Conservation (phyloP, 2,888 invertebrate species). For the Chironomus tentans region DNA sequence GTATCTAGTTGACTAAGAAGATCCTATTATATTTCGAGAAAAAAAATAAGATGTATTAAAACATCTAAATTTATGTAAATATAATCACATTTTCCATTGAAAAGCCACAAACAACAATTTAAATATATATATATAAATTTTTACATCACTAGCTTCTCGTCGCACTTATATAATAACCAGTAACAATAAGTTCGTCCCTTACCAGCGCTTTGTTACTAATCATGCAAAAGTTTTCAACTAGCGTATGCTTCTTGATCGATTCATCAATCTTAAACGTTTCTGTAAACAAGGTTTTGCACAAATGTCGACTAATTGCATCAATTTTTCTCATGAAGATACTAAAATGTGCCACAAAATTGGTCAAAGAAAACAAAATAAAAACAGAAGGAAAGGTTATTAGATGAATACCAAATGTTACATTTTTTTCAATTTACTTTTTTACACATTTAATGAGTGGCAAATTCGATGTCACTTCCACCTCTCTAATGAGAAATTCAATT, state of each 20-base stretch:
- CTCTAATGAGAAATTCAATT: conserved; percentile 14
- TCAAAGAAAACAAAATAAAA: background rate
- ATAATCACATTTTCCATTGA: too few species aligned
- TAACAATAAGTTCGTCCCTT: too few species aligned
- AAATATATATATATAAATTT: too few species aligned
- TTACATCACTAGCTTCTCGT: too few species aligned
- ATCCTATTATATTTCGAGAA: background rate
- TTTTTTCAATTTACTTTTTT: conserved; percentile 19
- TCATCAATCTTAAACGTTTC: conserved; percentile 17
- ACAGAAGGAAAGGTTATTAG: background rate
- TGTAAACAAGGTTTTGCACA: conserved; percentile 15
- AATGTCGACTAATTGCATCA: conserved; percentile 18
- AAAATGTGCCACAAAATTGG: too few species aligned
- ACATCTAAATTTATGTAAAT: too few species aligned
- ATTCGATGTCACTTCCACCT: conserved; percentile 9
- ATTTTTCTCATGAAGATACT: conserved; percentile 25
- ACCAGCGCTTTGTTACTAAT: conserved; percentile 15
- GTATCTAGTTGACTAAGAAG: conserved; percentile 6
- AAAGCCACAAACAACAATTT: too few species aligned
- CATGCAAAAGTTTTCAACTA: conserved; percentile 13
- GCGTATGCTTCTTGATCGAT: conserved; percentile 2
- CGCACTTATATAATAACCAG: too few species aligned
- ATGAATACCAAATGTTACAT: background rate
- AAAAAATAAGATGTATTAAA: too few species aligned
- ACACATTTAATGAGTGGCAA: conserved; percentile 21